Conservation (phyloP, 2,113 vertebrate species). For the Oncorhynchus tshawytscha region DNA sequence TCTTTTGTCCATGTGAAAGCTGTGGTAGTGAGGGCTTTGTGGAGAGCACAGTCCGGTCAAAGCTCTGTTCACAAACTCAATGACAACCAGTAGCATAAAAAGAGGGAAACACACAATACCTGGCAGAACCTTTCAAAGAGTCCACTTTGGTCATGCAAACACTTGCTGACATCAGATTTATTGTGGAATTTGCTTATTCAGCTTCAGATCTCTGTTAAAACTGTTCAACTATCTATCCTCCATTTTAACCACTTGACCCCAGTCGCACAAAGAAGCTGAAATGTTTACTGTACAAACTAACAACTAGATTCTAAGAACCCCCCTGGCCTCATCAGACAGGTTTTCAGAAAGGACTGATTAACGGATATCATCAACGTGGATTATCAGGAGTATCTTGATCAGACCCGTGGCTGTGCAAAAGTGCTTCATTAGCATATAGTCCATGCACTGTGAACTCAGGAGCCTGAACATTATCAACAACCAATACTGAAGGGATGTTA, state of each 20-base stretch:
- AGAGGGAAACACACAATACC: constrained; percentile 9
- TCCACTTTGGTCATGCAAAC: not conserved
- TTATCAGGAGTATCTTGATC: not conserved
- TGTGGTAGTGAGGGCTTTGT: not conserved
- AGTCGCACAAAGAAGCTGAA: too few relatives aligned
- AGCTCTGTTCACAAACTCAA: constrained; percentile 29
- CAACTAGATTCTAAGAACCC: too few relatives aligned
- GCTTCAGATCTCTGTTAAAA: not conserved
- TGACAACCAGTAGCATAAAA: constrained; percentile 23
- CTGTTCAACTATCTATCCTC: too few relatives aligned
- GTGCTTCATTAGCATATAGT: not conserved
- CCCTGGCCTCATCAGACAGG: too few relatives aligned
- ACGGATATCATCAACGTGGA: not conserved
- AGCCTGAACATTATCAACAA: not conserved
- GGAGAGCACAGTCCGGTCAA: not conserved
- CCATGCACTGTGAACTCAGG: not conserved
- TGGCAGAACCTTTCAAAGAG: not conserved
- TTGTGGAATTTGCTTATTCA: not conserved
- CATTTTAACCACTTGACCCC: too few relatives aligned
- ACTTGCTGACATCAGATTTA: not conserved
- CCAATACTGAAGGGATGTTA: too few relatives aligned
- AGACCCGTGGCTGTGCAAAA: not conserved
- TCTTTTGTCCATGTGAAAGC: constrained; percentile 41
- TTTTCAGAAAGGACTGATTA: not conserved
- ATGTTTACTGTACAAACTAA: too few relatives aligned